phyloP scores from a whole-genome alignment of 2,113 vertebrate genomes.

The Ptyas mucosa region DNA sequence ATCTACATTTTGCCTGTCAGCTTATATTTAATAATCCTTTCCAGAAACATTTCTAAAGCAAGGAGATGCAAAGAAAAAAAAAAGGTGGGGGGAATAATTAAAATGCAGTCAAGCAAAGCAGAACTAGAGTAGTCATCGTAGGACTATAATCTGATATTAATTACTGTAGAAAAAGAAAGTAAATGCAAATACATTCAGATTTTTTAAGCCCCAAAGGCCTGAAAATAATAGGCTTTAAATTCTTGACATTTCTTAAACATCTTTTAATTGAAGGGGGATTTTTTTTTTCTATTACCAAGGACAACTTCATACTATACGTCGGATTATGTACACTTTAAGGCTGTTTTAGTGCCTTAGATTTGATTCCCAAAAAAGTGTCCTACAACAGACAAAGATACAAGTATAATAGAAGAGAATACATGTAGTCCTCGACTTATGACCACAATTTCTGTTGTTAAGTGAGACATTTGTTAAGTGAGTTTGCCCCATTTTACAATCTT shows the following conservation, averaged over 20 bases:
- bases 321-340: not conserved
- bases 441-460: no score
- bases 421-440: no score
- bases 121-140: not conserved
- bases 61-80: not conserved
- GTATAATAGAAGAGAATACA: not conserved
- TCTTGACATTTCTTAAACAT: not conserved
- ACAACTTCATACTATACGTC: not conserved
- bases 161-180: not conserved
- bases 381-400: not conserved
- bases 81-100: not conserved
- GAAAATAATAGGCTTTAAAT: constrained; percentile 1
- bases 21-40: not conserved
- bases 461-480: no score
- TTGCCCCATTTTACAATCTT: no score
- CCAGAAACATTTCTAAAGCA: not conserved
- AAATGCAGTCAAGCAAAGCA: constrained; percentile 10
- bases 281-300: not conserved
- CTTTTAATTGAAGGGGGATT: not conserved
- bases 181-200: not conserved
- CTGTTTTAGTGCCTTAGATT: not conserved
- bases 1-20: not conserved
- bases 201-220: not conserved
- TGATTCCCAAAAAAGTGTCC: not conserved
- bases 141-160: not conserved